Conservation (phyloP, 2,888 invertebrate genomes). For the Drosophila kambysellisi region DNA sequence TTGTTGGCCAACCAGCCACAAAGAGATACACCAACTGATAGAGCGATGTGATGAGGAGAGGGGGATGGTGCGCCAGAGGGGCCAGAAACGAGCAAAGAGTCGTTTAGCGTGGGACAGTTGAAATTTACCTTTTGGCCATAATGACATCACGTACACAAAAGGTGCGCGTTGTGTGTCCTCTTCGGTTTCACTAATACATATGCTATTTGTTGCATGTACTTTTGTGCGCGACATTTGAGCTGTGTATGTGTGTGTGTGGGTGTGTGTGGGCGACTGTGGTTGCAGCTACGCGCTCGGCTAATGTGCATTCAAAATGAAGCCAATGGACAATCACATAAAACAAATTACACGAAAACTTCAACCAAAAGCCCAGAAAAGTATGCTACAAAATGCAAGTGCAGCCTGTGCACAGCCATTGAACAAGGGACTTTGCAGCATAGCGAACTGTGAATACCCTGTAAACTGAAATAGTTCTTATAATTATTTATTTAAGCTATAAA, state of each 20-base stretch:
- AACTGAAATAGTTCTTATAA: neutral
- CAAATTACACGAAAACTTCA: conserved; percentile 76
- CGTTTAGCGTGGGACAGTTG: conserved; percentile 79
- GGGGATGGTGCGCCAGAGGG: neutral
- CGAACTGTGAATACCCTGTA: conserved; percentile 22
- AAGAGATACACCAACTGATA: conserved; percentile 56
- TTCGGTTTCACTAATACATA: conserved; percentile 56
- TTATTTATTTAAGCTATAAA: neutral
- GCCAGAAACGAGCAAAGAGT: conserved; percentile 54
- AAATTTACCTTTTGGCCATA: conserved; percentile 81
- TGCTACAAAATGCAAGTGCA: conserved; percentile 72
- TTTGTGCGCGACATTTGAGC: conserved; percentile 17
- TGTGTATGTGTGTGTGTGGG: conserved; percentile 5
- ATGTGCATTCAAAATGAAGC: conserved; percentile 74
- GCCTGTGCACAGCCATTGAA: conserved; percentile 35
- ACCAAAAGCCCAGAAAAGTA: conserved; percentile 72
- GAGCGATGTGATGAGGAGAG: conserved; percentile 10
- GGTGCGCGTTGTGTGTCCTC: conserved; percentile 67
- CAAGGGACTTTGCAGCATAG: neutral
- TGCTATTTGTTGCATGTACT: conserved; percentile 73
- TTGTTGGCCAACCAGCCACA: conserved; percentile 71
- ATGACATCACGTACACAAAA: conserved; percentile 80
- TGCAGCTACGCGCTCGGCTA: conserved; percentile 60
- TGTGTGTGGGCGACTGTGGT: conserved; percentile 56
- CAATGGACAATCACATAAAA: conserved; percentile 79